Conservation (phyloP, 2,888 invertebrate genomes). For the Nemoura dubitans region DNA sequence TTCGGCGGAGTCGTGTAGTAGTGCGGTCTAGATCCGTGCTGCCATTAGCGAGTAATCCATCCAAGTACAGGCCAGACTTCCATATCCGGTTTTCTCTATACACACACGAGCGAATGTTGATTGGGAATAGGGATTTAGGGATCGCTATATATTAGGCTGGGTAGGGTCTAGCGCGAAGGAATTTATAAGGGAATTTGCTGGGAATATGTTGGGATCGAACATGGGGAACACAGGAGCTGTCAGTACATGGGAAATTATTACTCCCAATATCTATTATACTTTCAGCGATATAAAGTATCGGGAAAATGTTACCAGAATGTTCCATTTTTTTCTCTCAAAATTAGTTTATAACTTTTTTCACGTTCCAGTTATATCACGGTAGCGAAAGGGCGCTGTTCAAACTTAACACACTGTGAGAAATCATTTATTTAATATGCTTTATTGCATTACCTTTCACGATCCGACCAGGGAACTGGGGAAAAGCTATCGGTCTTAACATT, state of each 20-base stretch:
- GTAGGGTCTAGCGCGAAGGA: neutral
- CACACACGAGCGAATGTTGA: neutral
- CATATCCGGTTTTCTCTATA: neutral
- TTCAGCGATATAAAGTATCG: neutral
- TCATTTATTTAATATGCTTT: neutral
- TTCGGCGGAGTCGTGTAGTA: neutral
- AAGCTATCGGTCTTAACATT: neutral
- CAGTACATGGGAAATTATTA: neutral
- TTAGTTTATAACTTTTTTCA: neutral
- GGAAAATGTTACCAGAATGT: neutral
- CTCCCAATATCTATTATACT: conserved; percentile 7
- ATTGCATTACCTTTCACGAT: neutral
- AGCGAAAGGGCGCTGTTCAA: neutral
- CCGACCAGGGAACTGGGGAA: neutral
- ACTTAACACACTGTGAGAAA: neutral
- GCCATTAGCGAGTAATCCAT: neutral
- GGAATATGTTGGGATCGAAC: neutral
- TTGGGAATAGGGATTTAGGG: neutral
- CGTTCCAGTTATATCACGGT: neutral
- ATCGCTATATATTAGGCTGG: neutral
- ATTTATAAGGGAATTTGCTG: neutral
- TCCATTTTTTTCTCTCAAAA: neutral
- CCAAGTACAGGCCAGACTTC: neutral
- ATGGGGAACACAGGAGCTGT: neutral
- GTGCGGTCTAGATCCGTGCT: neutral